Evolutionary conservation across 2,113 vertebrate genomes (phyloP), one percentile per base, ranked within the genome.

Genomic region (Synchiropus splendidus): DNA sequence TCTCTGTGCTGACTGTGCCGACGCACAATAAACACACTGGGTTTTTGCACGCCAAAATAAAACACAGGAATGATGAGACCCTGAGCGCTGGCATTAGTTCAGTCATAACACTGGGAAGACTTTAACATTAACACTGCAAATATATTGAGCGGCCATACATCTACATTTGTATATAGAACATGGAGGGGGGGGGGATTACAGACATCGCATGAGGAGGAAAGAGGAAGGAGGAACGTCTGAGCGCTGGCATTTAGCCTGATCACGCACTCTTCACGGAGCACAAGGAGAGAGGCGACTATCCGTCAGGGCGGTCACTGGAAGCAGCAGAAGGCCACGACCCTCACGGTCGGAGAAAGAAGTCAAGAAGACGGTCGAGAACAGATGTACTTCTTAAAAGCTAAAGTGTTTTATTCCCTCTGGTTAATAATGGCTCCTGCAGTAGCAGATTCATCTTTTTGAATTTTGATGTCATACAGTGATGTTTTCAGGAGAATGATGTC

Each of bases 181-280:
- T 2, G 15, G 16, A 13, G 45, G 54, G 61, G 21, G 54, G 61
- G 21, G 27, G 53, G 44, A 53, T 54, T 39, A 61, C 61, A 72
- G 65, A 69, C 69, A 39, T 70, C 0, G 61, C 74, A 67, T 74
- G 76, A 18, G 36, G 48, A 48, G 51, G 46, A 67, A 76, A 76
- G 63, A 74, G 75, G 73, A 76, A 78, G 70, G 41, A 63, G 53
- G 68, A 75, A 68, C 67, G 45, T 61, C 48, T 64, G 34, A 48
- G 52, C 45, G 17, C 38, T 60, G 60, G 51, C 68, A 57, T 73
- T 71, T 61, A 54, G 58, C 48, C 60, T 38, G 60, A 60, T 77
- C 76, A 79, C 64, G 65, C 70, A 74, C 59, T 65, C 63, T 31
- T 58, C 34, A 9, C 38, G 51, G 42, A 67, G 63, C 60, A 35